Conservation (phyloP, 1,140 invertebrate genomes). For the Zaprionus kolodkinae region DNA sequence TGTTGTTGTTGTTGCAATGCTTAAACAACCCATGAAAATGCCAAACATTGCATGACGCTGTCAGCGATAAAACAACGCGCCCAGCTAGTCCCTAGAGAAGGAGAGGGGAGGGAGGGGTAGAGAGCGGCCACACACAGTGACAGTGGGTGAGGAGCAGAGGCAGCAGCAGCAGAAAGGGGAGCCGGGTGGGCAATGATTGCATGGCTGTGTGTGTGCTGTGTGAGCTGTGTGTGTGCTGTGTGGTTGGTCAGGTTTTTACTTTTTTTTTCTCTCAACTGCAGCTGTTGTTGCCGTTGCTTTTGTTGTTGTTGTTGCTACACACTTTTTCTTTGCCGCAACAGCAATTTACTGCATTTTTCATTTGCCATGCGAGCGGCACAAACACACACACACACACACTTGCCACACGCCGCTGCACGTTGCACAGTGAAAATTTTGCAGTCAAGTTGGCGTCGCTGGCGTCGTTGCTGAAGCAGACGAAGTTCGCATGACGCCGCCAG, state of each 20-base stretch:
- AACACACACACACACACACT: constrained; percentile 37
- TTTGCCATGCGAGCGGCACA: constrained; percentile 39
- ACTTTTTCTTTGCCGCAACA: constrained; percentile 62
- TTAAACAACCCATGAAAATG: constrained; percentile 54
- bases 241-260: constrained; percentile 51
- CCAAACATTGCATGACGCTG: constrained; percentile 56
- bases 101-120: background rate
- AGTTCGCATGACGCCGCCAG: constrained; percentile 70
- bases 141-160: background rate
- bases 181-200: background rate
- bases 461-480: constrained; percentile 63
- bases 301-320: constrained; percentile 53
- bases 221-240: constrained; percentile 15
- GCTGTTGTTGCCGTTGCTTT: constrained; percentile 12
- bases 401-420: constrained; percentile 28
- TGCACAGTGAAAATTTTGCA: constrained; percentile 76
- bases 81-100: background rate
- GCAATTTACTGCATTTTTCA: constrained; percentile 62
- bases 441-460: constrained; percentile 69
- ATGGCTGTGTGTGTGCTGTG: constrained; percentile 1
- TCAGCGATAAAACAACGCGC: constrained; percentile 47
- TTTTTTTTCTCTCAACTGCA: constrained; percentile 5
- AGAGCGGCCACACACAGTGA: constrained; percentile 22
- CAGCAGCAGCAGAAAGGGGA: background rate
- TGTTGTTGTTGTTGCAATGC: constrained; percentile 36